Evolutionary conservation across 2,113 vertebrate genomes (phyloP).

Genomic region (Pterophyllum scalare): DNA sequence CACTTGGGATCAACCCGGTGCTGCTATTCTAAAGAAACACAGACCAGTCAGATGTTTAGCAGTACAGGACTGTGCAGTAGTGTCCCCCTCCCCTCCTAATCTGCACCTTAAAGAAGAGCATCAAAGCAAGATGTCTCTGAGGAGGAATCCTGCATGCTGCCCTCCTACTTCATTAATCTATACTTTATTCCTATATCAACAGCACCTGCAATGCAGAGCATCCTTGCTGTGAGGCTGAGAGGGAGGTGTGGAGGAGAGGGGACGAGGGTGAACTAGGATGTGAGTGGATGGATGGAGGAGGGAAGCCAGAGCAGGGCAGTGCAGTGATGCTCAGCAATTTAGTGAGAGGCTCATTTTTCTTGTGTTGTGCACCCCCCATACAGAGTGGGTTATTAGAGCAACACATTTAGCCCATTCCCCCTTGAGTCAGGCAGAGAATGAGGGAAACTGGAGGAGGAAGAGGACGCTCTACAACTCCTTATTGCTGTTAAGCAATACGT

Average conservation of each 20-base stretch:
- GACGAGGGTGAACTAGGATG: constrained; percentile 3
- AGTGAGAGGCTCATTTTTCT: constrained; percentile 73
- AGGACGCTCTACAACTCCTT: constrained; percentile 19
- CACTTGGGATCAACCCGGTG: background rate
- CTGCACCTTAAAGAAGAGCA: constrained; percentile 10
- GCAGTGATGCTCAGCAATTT: constrained; percentile 68
- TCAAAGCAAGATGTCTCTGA: constrained; percentile 26
- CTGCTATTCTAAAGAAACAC: background rate
- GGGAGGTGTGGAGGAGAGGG: background rate
- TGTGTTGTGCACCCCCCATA: constrained; percentile 25
- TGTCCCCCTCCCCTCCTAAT: background rate
- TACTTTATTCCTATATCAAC: constrained; percentile 76
- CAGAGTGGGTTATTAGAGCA: constrained; percentile 67
- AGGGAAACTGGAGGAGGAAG: constrained; percentile 18
- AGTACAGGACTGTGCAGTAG: background rate
- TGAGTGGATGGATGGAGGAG: constrained; percentile 54
- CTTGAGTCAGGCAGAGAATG: constrained; percentile 19
- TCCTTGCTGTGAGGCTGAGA: constrained; percentile 28
- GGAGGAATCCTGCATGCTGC: constrained; percentile 21
- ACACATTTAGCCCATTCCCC: constrained; percentile 35
- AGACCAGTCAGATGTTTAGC: background rate
- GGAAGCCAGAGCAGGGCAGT: constrained; percentile 45
- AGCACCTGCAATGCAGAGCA: constrained; percentile 73
- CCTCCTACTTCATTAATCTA: constrained; percentile 8
- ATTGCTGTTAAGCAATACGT: constrained; percentile 53